Percentiles rank a stretch among this genome's conserved stretches.
Conservation (phyloP, 2,113 vertebrate genomes). For the Erythrocercus mccallii region DNA sequence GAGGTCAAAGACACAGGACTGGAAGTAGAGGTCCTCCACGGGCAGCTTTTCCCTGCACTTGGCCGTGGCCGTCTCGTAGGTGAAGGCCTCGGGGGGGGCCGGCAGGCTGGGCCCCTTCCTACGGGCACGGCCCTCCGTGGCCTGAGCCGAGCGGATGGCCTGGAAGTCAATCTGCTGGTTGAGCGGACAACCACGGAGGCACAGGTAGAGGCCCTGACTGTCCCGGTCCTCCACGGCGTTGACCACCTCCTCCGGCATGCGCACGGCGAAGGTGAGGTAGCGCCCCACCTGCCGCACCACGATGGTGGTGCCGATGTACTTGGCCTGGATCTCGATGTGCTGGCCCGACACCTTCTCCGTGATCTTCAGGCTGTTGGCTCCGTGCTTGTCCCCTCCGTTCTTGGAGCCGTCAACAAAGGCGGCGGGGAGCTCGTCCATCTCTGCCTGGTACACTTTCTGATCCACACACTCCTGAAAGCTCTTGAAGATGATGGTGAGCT, state of each 20-base stretch:
- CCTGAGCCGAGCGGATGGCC: slow-evolving; percentile 67
- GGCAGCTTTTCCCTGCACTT: slow-evolving; percentile 94
- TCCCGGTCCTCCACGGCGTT: slow-evolving; percentile 90
- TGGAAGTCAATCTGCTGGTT: slow-evolving; percentile 93
- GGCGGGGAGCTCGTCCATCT: slow-evolving; percentile 90
- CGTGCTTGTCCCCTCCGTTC: slow-evolving; percentile 90
- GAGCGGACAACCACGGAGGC: slow-evolving; percentile 89
- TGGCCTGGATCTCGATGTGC: slow-evolving; percentile 95
- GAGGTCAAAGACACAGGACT: slow-evolving; percentile 96
- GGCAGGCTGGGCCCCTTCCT: slow-evolving; percentile 47
- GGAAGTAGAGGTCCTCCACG: slow-evolving; percentile 95
- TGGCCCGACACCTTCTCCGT: slow-evolving; percentile 91
- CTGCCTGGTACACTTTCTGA: slow-evolving; percentile 95
- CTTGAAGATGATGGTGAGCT: slow-evolving; percentile 99
- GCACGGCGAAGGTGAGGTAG: slow-evolving; percentile 92
- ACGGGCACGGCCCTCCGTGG: slow-evolving; percentile 49
- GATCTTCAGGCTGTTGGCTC: slow-evolving; percentile 89
- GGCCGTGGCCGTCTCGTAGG: slow-evolving; percentile 82
- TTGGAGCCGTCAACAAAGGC: slow-evolving; percentile 93
- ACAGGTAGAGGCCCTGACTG: slow-evolving; percentile 92
- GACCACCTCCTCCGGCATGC: slow-evolving; percentile 95
- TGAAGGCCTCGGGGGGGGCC: slow-evolving; percentile 68
- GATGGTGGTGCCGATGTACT: slow-evolving; percentile 95
- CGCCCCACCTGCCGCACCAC: slow-evolving; percentile 94
- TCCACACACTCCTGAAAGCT: slow-evolving; percentile 96